phyloP scores from a whole-genome alignment of 2,797 vertebrate genomes.

The Rhabdomys pumilio region DNA sequence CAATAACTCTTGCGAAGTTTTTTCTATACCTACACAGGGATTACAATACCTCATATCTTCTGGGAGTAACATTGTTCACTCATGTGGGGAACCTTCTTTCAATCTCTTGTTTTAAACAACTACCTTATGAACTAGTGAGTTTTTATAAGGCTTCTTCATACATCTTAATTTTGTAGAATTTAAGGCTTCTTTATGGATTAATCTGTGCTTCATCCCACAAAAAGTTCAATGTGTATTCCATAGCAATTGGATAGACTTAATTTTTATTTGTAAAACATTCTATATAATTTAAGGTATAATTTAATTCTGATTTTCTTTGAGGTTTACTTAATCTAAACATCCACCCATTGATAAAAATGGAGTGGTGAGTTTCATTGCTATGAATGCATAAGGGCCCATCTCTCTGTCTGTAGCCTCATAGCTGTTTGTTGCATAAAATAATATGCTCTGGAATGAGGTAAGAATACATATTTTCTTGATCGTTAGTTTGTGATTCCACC shows the following conservation, averaged over 20 bases:
- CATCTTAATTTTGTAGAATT: not conserved
- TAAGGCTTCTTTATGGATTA: not conserved
- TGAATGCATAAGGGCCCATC: too few relatives aligned
- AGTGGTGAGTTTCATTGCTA: too few relatives aligned
- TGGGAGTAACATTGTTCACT: not conserved
- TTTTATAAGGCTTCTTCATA: not conserved
- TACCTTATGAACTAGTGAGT: not conserved
- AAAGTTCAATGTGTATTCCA: not conserved
- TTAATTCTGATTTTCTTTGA: too few relatives aligned
- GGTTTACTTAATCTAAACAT: too few relatives aligned
- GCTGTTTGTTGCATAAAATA: too few relatives aligned
- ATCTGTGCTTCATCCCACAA: not conserved
- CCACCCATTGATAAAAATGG: too few relatives aligned
- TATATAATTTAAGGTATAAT: too few relatives aligned
- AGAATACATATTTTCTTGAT: too few relatives aligned
- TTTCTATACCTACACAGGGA: not conserved
- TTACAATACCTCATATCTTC: not conserved
- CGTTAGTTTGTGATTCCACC: too few relatives aligned
- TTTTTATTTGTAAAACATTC: not conserved
- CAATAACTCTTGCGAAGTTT: not conserved
- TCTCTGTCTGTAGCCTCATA: too few relatives aligned
- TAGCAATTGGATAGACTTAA: not conserved
- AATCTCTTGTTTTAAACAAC: not conserved
- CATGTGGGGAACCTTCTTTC: not conserved
- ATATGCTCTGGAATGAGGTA: too few relatives aligned